A percentile compares a stretch with the other conserved stretches of the same genome.
Conservation (phyloP, 2,797 vertebrate genomes). For the Nothura maculosa region DNA sequence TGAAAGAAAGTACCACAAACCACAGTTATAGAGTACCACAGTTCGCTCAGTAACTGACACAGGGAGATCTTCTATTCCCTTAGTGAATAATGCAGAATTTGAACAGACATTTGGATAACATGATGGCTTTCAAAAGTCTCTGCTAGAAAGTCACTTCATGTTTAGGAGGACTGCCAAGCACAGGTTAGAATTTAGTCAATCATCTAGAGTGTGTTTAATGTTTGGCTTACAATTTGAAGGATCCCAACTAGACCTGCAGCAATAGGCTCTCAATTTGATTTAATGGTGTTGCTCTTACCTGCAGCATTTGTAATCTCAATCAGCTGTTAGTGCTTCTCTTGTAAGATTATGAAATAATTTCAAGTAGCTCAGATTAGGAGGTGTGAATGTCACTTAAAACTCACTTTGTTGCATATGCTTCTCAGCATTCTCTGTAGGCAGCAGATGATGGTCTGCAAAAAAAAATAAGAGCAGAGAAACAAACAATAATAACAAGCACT, state of each 20-base stretch:
- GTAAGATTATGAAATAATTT: slow-evolving; percentile 66
- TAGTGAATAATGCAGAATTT: neutral
- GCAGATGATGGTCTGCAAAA: slow-evolving; percentile 57
- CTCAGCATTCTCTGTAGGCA: slow-evolving; percentile 49
- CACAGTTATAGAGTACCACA: neutral
- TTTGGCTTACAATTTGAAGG: slow-evolving; percentile 63
- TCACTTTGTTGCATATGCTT: slow-evolving; percentile 38
- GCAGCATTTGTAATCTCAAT: slow-evolving; percentile 40
- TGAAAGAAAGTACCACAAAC: neutral
- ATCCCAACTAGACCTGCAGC: slow-evolving; percentile 18
- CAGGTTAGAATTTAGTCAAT: slow-evolving; percentile 22
- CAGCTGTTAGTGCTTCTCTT: slow-evolving; percentile 55
- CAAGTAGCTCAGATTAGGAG: slow-evolving; percentile 58
- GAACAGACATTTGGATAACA: slow-evolving; percentile 1
- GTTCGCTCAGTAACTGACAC: neutral
- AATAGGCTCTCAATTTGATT: neutral
- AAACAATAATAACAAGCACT: slow-evolving; percentile 71
- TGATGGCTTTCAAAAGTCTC: slow-evolving; percentile 1
- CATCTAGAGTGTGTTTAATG: slow-evolving; percentile 52
- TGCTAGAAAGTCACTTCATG: neutral
- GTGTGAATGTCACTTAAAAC: slow-evolving; percentile 69
- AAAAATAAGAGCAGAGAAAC: slow-evolving; percentile 58
- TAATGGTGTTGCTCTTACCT: slow-evolving; percentile 30
- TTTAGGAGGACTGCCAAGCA: neutral
- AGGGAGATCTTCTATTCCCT: neutral